Conservation (phyloP, 2,113 vertebrate species). For the Mixornis gularis region DNA sequence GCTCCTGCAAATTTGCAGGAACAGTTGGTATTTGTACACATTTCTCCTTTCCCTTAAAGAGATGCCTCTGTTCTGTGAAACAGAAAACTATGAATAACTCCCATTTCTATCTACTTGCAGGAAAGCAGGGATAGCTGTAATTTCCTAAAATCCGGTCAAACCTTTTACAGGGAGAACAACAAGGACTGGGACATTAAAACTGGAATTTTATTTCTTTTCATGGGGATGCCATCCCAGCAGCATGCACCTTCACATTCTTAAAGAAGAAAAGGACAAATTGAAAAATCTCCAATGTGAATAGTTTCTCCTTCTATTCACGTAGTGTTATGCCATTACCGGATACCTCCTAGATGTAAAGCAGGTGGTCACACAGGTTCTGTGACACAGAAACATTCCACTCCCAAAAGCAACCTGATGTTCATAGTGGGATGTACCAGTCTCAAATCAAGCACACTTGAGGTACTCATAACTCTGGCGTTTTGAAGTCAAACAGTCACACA, state of each 20-base stretch:
- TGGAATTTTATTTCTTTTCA: neutral
- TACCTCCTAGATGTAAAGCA: neutral
- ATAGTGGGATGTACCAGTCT: neutral
- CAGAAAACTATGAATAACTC: neutral
- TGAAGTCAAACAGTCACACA: neutral
- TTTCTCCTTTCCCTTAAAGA: neutral
- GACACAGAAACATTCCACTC: neutral
- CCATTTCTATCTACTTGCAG: neutral
- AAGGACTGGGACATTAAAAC: neutral
- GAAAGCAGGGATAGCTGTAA: neutral
- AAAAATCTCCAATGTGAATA: neutral
- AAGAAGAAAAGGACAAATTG: neutral
- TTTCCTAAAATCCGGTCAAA: neutral
- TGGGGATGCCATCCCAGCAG: neutral
- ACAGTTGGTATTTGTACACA: neutral
- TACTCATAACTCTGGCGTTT: neutral
- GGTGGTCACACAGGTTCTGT: neutral
- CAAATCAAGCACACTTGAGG: neutral
- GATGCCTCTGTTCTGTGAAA: neutral
- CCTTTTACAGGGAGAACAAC: neutral
- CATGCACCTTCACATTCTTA: neutral
- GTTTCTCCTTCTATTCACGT: neutral
- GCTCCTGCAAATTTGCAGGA: neutral
- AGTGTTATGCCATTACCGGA: neutral
- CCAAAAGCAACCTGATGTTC: neutral